Evolutionary conservation across 1,140 invertebrate species (phyloP).

Genomic region (Contarinia nasturtii): DNA sequence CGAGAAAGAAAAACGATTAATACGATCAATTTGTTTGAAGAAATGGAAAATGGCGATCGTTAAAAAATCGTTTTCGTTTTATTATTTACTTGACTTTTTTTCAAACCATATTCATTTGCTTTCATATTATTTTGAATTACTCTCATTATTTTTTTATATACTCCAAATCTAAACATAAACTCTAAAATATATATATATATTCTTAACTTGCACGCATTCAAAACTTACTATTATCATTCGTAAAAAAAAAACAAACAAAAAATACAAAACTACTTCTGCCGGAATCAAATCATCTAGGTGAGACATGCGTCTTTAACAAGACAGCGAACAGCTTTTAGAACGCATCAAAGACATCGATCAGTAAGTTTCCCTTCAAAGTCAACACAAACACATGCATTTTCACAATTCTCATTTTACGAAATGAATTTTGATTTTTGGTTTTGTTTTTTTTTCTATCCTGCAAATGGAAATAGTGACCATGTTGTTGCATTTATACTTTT

Average conservation of each 20-base stretch:
- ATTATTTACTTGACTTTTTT: too few relatives aligned
- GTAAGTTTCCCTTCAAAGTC: conserved; percentile 33
- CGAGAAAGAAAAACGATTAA: too few relatives aligned
- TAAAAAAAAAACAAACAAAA: not conserved
- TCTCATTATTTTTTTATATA: not conserved
- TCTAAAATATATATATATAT: conserved; percentile 2
- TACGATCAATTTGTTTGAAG: too few relatives aligned
- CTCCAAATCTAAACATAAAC: not conserved
- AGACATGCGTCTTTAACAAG: conserved; percentile 52
- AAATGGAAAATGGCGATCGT: too few relatives aligned
- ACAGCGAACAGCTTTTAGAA: conserved; percentile 42
- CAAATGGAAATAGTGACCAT: not conserved
- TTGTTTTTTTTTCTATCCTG: conserved; percentile 3
- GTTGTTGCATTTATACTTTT: too few relatives aligned
- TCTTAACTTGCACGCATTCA: too few relatives aligned
- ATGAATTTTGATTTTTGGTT: conserved; percentile 3
- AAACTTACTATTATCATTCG: not conserved
- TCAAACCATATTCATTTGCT: too few relatives aligned
- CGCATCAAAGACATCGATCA: conserved; percentile 51
- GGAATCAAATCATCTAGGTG: conserved; percentile 28
- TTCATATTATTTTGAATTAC: too few relatives aligned
- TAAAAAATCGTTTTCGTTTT: too few relatives aligned
- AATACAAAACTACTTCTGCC: conserved; percentile 13
- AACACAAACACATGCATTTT: conserved; percentile 4
- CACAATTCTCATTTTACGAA: conserved; percentile 7